Conservation (phyloP, 2,113 vertebrate genomes). For the Phylloscopus whistleri region DNA sequence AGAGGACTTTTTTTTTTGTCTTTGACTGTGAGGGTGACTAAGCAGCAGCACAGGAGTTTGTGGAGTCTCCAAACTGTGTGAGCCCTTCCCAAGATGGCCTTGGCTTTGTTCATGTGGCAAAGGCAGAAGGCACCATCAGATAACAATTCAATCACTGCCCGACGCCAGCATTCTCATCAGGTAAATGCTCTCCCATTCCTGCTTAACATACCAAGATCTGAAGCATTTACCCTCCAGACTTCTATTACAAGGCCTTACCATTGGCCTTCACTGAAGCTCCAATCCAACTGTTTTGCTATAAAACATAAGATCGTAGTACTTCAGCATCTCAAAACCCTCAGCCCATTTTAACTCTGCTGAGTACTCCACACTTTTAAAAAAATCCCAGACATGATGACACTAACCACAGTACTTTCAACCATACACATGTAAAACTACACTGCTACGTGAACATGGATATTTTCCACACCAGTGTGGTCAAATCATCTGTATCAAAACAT, state of each 20-base stretch:
- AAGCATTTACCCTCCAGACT: not conserved
- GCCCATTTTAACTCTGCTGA: not conserved
- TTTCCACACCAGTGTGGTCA: not conserved
- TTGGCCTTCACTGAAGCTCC: not conserved
- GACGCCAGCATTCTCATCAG: not conserved
- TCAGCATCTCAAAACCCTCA: not conserved
- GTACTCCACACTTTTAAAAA: not conserved
- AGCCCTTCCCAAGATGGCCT: not conserved
- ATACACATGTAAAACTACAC: not conserved
- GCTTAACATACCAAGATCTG: not conserved
- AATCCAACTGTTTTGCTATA: not conserved
- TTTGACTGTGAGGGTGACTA: not conserved
- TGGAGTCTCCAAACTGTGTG: not conserved
- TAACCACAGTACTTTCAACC: not conserved
- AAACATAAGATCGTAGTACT: not conserved
- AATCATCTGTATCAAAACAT: not conserved
- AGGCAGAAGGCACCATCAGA: not conserved
- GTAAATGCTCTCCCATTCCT: not conserved
- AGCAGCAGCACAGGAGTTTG: not conserved
- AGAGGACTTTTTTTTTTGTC: not conserved
- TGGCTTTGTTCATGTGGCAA: not conserved
- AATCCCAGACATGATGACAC: accelerated
- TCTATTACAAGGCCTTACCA: not conserved
- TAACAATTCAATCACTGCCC: not conserved
- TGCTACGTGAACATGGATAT: accelerated